Base-by-base conservation (phyloP, 2,797 vertebrate species). In the Morelia viridis region DNA sequence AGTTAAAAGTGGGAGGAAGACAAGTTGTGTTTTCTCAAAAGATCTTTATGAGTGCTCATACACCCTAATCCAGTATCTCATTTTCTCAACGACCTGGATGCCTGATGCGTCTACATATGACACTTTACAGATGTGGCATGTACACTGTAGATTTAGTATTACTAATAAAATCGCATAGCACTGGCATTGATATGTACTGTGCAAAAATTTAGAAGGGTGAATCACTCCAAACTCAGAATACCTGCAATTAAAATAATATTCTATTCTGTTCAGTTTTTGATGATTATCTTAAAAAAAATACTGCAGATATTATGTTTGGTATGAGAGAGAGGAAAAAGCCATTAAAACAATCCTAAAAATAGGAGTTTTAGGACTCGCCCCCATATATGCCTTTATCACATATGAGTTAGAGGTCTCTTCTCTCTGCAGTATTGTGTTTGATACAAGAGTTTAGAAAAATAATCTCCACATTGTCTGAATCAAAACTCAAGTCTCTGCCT, bases 191-290 rank as follows among this genome's bases (percentile, higher is more conserved):
- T 68, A 9, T 56, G 28, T n/a, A 56, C 6, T 50, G 11, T 64
- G n/a, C 17, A 87, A 60, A 28, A 22, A 57, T 91, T 76, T 35
- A 80, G 35, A 58, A 87, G 28, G 19, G 65, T 85, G 41, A 80
- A 91, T 91, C 64, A 61, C 22, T 85, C 90, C 9, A 58, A 46
- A 5, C 88, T 65, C 85, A 61, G 22, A 91, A 91, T 71, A 80
- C 13, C 4, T 86, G 62, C 46, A 50, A 61, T 76, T 91, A 61
- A 91, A 87, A 76, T 71, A 87, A 71, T 60, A n/a, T 65, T 65
- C 80, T 85, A 53, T 62, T 64, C 41, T 76, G 31, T 76, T 65
- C 65, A 15, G 5, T 26, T 89, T 76, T 90, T 31, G 28, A 62
- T 84, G 17, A 56, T 53, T 85, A 84, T 62, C 11, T 90, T 53